Base-by-base conservation (phyloP, 2,797 vertebrate species). In the Argya squamiceps region DNA sequence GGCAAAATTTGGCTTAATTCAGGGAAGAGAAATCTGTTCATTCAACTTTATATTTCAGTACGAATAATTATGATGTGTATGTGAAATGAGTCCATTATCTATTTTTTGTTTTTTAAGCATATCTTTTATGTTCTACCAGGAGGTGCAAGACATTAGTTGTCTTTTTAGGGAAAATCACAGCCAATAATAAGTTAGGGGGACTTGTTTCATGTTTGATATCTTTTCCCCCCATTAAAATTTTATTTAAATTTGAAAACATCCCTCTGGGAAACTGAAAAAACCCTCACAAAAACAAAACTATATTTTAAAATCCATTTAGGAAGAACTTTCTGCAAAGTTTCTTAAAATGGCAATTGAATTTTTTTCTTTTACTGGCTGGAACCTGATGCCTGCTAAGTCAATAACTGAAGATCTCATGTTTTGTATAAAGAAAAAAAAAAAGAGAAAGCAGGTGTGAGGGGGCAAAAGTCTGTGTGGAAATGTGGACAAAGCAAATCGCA, bases 361-460 rank as follows among this genome's bases (percentile, higher is more conserved):
- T 85, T 84, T 92, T 92, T 79, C 27, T 59, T 92, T 78, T 68
- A 30, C 44, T 68, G 92, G 68, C 68, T 83, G 41, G 71, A 91
- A 80, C 49, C 75, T 92, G 71, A 89, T 77, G 47, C 29, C 43
- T 88, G 37, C 19, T 75, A 81, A 85, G 65, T 70, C 46, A 74
- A 46, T 69, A 83, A 55, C 4, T 79, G 56, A 89, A 71, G 65
- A 62, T 19, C 53, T 88, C 43, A 19, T 26, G 26, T 71, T 88
- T 75, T 88, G 19, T 41, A 68, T 88, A 71, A 91, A 71, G 23
- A 46, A 85, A 87, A 65, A 53, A 30, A 39, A 21, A 47, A 0
- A 12, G 26, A 74, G 34, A 56, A 87, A 75, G 5, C 11, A 15
- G 11, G 13, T 84, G 30, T 34, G 63, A 15, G 43, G 11, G 6